Evolutionary conservation across 2,113 vertebrate genomes (phyloP), one percentile per base, ranked within the genome.

Genomic region (Callopanchax toddi): DNA sequence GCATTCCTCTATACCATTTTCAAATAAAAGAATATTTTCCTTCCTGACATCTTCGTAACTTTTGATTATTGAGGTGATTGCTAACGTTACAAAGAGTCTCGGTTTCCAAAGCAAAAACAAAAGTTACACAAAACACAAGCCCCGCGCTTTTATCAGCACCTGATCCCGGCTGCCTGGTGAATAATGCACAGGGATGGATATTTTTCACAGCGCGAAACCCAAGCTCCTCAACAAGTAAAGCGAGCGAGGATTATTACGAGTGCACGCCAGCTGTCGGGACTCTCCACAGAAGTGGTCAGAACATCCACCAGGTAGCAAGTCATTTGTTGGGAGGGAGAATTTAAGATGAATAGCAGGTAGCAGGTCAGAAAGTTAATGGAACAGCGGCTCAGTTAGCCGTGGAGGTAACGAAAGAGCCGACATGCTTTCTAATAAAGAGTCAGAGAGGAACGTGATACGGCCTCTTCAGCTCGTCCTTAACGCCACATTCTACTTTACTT

Each of bases 151-250:
- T 76, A 81, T 88, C 78, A 74, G 74, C 86, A 92, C 81, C 91
- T 52, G 91, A 92, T 91, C 88, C 89, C 60, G 2, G 64, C 54
- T 1, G 76, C 79, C 85, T 89, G 83, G 84, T 95, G 90, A 96
- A 96, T 95, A 94, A 95, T 95, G 89, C 89, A 94, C 91, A 74
- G 52, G 13, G 60, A 60, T 49, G 86, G 83, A 72, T 78, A 67
- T 89, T 89, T 91, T 91, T 91, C 86, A 80, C 1, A 43, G 76
- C 73, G 74, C 87, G 93, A 94, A 95, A 94, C 89, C 82, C 78
- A 86, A 94, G 81, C 91, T 87, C 73, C 29, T 9, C 60, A 36
- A 49, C 56, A 67, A 76, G 88, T 66, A 49, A 89, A 86, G 89
- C 77, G 87, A 91, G 87, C 70, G 59, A 92, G 77, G 86, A 86